These are phyloP conservation scores for Pantherophis vulpinus DNA, from an alignment of 2,797 vertebrate genomes.

Conservation along the genomic window DNA sequence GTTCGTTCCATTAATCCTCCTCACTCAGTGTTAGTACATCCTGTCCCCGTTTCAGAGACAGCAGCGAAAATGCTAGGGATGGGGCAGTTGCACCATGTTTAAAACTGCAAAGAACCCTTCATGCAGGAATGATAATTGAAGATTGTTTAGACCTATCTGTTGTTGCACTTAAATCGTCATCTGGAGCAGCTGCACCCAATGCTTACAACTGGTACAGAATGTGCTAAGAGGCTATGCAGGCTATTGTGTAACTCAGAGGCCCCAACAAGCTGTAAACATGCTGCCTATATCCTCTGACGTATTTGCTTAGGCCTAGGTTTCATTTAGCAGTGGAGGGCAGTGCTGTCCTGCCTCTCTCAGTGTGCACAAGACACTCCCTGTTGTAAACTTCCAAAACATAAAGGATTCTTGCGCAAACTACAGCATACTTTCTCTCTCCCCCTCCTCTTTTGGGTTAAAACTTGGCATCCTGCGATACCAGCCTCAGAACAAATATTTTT, in stretches of 20 bases:
- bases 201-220: constrained; percentile 38
- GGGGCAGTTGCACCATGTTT: neutral
- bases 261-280: constrained; percentile 21
- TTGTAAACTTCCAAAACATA: constrained; percentile 22
- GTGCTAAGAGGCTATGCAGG: constrained; percentile 29
- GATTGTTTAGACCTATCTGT: constrained; percentile 27
- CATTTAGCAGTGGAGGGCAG: neutral
- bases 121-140: neutral
- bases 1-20: constrained; percentile 4
- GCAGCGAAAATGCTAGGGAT: neutral
- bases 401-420: constrained; percentile 34
- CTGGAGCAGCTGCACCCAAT: constrained; percentile 36
- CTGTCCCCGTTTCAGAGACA: constrained; percentile 19
- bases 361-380: constrained; percentile 10
- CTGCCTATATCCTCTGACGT: constrained; percentile 29
- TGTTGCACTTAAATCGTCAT: neutral
- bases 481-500: constrained; percentile 40
- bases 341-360: neutral
- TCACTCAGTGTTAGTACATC: constrained; percentile 15
- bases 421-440: neutral
- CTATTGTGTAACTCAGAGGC: constrained; percentile 56
- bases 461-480: constrained; percentile 30
- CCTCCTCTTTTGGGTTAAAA: constrained; percentile 33
- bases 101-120: neutral
- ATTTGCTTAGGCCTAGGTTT: constrained; percentile 3